These are phyloP conservation scores for Eleginops maclovinus DNA, from an alignment of 2,113 vertebrate species.

Conservation along the genomic window DNA sequence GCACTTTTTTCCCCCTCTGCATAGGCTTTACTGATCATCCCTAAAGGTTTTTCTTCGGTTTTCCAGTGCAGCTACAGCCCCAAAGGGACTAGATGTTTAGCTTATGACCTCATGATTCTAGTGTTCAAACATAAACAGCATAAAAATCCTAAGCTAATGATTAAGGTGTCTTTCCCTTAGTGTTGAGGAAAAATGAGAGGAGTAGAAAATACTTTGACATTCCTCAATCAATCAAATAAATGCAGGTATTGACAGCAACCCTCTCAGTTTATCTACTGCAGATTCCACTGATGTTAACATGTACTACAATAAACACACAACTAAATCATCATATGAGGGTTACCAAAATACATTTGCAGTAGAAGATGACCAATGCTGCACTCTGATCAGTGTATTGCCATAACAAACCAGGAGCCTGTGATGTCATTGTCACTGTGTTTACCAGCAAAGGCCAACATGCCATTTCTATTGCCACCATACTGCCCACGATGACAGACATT, in stretches of 20 bases:
- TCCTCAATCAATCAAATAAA: neutral
- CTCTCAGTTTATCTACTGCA: neutral
- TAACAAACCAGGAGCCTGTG: constrained; percentile 28
- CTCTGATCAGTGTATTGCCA: constrained; percentile 50
- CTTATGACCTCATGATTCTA: too few species aligned
- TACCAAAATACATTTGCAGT: constrained; percentile 21
- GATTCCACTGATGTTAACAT: neutral
- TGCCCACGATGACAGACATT: neutral
- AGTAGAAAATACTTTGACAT: neutral
- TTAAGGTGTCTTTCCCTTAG: neutral
- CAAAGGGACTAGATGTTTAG: too few species aligned
- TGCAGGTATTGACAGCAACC: neutral
- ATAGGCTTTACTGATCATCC: too few species aligned
- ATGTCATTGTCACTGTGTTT: constrained; percentile 17
- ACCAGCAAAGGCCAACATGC: constrained; percentile 22
- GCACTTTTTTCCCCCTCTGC: too few species aligned
- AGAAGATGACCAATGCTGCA: constrained; percentile 4
- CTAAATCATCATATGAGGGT: constrained; percentile 25
- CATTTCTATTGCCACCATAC: constrained; percentile 5
- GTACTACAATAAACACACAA: neutral
- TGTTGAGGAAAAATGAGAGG: neutral
- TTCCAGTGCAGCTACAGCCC: too few species aligned
- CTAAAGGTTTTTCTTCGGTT: too few species aligned
- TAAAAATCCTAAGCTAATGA: neutral
- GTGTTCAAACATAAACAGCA: too few species aligned